phyloP scores from a whole-genome alignment of 2,888 invertebrate genomes.

The Scaptomyza tumidula region DNA sequence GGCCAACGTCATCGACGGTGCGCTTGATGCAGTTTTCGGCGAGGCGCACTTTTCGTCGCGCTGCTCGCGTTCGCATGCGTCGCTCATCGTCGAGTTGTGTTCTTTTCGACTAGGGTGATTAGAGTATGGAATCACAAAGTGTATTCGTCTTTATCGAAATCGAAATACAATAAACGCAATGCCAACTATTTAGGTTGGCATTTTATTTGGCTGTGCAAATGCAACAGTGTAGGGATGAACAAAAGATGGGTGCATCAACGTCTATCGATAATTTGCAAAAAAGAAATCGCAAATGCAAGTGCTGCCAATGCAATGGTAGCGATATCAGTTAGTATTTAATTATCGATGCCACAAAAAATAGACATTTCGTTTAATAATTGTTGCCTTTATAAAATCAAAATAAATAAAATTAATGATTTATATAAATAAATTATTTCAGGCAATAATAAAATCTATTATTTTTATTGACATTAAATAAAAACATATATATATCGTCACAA shows the following conservation, averaged over 20 bases:
- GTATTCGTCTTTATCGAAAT: conserved; percentile 53
- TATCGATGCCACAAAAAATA: neutral
- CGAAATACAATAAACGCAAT: conserved; percentile 47
- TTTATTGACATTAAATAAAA: neutral
- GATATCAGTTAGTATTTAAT: conserved; percentile 1
- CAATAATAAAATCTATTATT: neutral
- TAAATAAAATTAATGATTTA: neutral
- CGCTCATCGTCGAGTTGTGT: conserved; percentile 51
- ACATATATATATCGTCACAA: neutral
- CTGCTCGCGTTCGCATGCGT: conserved; percentile 74
- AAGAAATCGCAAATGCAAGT: conserved; percentile 30
- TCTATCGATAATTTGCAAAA: conserved; percentile 39
- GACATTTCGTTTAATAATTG: neutral
- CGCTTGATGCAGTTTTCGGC: conserved; percentile 63
- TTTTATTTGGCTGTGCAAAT: conserved; percentile 65
- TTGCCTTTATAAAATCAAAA: neutral
- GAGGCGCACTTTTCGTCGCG: conserved; percentile 65
- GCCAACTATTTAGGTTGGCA: conserved; percentile 70
- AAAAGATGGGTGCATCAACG: conserved; percentile 49
- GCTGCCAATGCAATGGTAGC: conserved; percentile 24
- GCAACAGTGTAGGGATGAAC: conserved; percentile 66
- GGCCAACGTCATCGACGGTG: conserved; percentile 63
- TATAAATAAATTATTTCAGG: neutral
- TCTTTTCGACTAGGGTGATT: conserved; percentile 23
- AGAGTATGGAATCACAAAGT: conserved; percentile 41